Base-by-base conservation (phyloP, 2,113 vertebrate genomes). In the Elanus axillaris region DNA sequence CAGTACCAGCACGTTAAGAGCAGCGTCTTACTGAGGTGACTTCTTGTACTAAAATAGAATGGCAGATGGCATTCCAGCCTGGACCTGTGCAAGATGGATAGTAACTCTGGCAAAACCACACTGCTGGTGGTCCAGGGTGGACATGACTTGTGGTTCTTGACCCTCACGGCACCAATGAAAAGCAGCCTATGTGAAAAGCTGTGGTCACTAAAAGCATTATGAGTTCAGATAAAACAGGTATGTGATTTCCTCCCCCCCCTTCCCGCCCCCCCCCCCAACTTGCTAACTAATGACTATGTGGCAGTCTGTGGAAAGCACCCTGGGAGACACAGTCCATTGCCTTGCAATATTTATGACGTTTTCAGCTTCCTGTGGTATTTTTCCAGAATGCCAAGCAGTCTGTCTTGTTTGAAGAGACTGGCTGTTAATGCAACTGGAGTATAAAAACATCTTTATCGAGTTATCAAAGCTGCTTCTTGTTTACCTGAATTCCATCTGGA, bases 201-300 rank as follows among this genome's bases (percentile, higher is more conserved):
- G 3, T 10, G 32, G 32, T 21, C 71, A 32, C 0, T 45, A 32
- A 64, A 76, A 76, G 27, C 7, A 9, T 10, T 55, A 6, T 17
- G 21, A 56, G 11, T 80, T 80, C 31, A 53, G n/a, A 26, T 71
- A 67, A n/a, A 69, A 34, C 6, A 55, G 27, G 22, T 22, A 9
- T 4, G 25, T 19, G 18, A 17, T 77, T 62, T 52, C 29, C 42
- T 76, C 36, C 31, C 29, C 56, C 23, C 19, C 45, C 15, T 48
- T 2, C 1, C 4, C 13, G n/a, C 27, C 22, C 20, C 16, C 5
- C 5, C 2, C 23, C 19, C 5, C 4, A 9, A 12, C 32, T 60
- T 10, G 29, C 18, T 75, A 62, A 27, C 11, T 18, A 18, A 34
- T 13, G 13, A 25, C 56, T 59, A 3, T 1, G 7, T 42, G 58